A percentile compares a stretch with the other conserved stretches of the same genome.
Evolutionary conservation across 2,888 invertebrate species (phyloP).

Genomic region (Eupithecia centaureata): DNA sequence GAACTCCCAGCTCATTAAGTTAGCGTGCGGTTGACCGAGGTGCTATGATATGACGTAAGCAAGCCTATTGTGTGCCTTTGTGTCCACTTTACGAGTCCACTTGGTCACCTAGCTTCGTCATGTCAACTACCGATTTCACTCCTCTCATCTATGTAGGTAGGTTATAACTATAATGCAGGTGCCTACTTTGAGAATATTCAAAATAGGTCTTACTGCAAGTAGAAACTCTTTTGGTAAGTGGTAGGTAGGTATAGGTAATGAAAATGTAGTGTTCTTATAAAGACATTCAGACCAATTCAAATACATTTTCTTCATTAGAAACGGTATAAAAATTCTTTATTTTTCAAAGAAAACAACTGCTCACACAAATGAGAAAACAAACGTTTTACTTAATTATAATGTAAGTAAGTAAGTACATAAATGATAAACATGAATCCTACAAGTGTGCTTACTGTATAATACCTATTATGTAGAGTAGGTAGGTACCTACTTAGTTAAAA

Average conservation of each 20-base stretch:
- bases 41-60: conserved; percentile 69
- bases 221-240: too few species aligned
- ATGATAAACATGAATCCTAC: too few species aligned
- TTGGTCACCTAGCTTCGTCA: conserved; percentile 52
- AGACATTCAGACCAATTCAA: background rate
- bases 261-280: background rate
- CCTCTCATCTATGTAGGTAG: background rate
- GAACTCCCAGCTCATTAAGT: conserved; percentile 31
- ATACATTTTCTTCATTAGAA: background rate
- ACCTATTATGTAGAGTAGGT: too few species aligned
- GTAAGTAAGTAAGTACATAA: too few species aligned
- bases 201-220: background rate
- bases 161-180: background rate
- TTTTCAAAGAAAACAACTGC: too few species aligned
- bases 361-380: too few species aligned
- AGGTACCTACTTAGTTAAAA: too few species aligned
- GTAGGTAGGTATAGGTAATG: too few species aligned
- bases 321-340: too few species aligned
- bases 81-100: conserved; percentile 44
- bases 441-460: too few species aligned
- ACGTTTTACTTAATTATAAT: too few species aligned
- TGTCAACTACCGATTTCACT: conserved; percentile 66
- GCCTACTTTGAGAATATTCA: background rate
- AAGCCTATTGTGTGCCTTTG: conserved; percentile 61
- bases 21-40: conserved; percentile 46